A percentile compares a stretch with the other conserved stretches of the same genome.
phyloP scores from a whole-genome alignment of 2,797 vertebrate genomes.

The Megaceryle alcyon region DNA sequence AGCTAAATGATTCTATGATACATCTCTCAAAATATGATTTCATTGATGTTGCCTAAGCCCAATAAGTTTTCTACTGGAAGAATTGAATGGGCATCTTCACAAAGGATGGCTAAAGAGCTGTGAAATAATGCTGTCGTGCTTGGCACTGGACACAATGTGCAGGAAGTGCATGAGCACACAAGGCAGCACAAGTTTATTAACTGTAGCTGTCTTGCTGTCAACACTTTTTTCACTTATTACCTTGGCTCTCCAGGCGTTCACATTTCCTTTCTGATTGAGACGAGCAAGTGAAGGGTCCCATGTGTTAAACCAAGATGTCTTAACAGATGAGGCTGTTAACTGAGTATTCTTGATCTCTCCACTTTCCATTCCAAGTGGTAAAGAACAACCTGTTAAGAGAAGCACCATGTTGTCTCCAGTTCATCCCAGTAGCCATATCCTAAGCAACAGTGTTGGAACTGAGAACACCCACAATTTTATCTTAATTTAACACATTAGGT shows the following conservation, averaged over 20 bases:
- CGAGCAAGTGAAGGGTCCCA: conserved; percentile 88
- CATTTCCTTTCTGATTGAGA: conserved; percentile 85
- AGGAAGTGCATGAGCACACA: background rate
- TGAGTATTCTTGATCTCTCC: conserved; percentile 79
- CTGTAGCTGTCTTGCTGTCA: background rate
- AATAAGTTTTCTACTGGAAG: background rate
- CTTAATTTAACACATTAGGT: background rate
- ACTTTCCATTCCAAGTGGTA: conserved; percentile 91
- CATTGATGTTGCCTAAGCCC: background rate
- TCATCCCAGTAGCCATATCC: background rate
- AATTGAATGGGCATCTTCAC: background rate
- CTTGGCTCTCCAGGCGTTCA: conserved; percentile 94
- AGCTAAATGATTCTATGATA: background rate
- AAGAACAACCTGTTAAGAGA: conserved; percentile 87
- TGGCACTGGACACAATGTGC: background rate
- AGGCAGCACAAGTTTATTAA: background rate
- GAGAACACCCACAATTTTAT: background rate
- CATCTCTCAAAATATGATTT: background rate
- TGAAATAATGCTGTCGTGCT: background rate
- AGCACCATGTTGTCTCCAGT: background rate
- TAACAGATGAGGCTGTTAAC: conserved; percentile 89
- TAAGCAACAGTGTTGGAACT: background rate
- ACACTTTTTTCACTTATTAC: conserved; percentile 70
- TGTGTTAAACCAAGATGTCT: conserved; percentile 81
- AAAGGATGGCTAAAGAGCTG: background rate